Evolutionary conservation across 64 coral and sea anemone species (phyloP).

Genomic region (Acropora tenuis): DNA sequence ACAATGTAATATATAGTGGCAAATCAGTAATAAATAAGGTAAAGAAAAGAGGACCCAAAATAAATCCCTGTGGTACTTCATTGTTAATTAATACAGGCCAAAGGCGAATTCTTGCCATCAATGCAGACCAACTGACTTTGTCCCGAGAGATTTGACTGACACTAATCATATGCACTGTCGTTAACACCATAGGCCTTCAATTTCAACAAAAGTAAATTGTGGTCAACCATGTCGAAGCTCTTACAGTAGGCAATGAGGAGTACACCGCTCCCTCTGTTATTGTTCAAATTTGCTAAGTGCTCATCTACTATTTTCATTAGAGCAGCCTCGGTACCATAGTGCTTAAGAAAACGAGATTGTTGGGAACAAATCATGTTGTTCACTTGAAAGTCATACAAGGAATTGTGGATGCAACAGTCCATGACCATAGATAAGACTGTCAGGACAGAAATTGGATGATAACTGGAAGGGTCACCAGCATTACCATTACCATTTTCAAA

Average conservation of each 20-base stretch:
- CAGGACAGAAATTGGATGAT: constrained; percentile 53
- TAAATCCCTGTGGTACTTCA: constrained; percentile 50
- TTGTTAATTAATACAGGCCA: constrained; percentile 14
- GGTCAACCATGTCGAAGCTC: constrained; percentile 26
- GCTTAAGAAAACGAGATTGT: constrained; percentile 58
- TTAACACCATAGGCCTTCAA: constrained; percentile 21
- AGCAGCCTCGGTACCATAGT: constrained; percentile 46
- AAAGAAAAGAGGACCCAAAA: constrained; percentile 46
- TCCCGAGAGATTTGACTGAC: constrained; percentile 34
- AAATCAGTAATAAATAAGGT: constrained; percentile 53
- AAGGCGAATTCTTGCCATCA: constrained; percentile 26
- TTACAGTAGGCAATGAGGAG: constrained; percentile 35
- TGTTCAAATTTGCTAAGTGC: constrained; percentile 47
- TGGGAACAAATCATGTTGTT: constrained; percentile 49
- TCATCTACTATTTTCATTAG: constrained; percentile 56
- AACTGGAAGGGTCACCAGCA: constrained; percentile 45
- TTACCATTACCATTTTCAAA: constrained; percentile 41
- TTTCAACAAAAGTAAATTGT: constrained; percentile 39
- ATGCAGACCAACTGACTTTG: constrained; percentile 30
- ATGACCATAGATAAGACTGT: constrained; percentile 14
- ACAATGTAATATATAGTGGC: constrained; percentile 17
- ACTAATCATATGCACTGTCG: constrained; percentile 18
- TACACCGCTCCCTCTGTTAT: constrained; percentile 41
- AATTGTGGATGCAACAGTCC: constrained; percentile 33
- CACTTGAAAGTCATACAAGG: constrained; percentile 36